Evolutionary conservation across 1,140 invertebrate genomes (phyloP), one percentile per base, ranked within the genome.

Genomic region (Rhyacophila brunnea): DNA sequence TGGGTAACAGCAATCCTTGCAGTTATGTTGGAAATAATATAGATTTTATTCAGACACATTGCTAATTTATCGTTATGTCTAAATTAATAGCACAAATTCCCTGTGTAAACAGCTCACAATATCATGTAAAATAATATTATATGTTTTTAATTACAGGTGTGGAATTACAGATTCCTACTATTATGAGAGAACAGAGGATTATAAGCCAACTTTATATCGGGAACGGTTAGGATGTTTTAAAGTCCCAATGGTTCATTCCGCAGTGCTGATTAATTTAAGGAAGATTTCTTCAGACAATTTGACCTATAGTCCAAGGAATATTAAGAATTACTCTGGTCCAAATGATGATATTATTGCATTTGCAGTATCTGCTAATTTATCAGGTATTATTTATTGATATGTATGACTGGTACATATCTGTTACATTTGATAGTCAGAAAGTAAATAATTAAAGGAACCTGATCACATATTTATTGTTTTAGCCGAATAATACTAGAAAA

Each of bases 281-380:
- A 76, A 74, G 48, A 64, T 68, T 5, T 70, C 73, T 1, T 83
- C 89, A 1, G 83, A 90, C 45, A 69, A 72, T 35, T 78, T 99
- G 2, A 91, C 92, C 1, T 99, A 96, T 71, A 74, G 85, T 48
- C 80, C 85, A 0, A 71, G 80, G 15, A 85, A 85, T 49, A 66
- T 92, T 1, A 48, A 67, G 0, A 73, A 82, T 28, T 90, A 89
- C 56, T 75, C 84, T 47, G 91, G 92, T 34, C 93, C 95, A 0
- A 74, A 83, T 6, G 94, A 98, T 80, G 96, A 99, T 73, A 95
- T 98, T 35, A 97, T 98, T 67, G 84, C 89, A 9, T 98, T 99
- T 82, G 94, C 95, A 5, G 68, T 90, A 6, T 89, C 87, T 56
- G 95, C 96, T 9, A 89, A 87, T 69, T 79, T 76, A 64, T 82